Evolutionary conservation across 2,797 vertebrate genomes (phyloP), one percentile per base, ranked within the genome.

Genomic region (Smutsia temminckii): DNA sequence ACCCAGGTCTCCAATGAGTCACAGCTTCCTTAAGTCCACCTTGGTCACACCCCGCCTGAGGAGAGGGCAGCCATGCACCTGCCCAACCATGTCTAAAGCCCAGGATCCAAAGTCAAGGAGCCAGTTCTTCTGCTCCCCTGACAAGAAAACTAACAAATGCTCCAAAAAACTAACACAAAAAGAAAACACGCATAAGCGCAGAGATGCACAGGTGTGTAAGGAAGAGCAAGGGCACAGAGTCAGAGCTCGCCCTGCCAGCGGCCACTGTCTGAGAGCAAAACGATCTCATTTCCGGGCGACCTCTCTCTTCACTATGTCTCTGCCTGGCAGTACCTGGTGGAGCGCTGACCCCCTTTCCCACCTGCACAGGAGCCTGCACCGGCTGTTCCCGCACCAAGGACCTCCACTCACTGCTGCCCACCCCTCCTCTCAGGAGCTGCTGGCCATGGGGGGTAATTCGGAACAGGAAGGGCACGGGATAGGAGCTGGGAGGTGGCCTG

Each of bases 371-470:
- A 80, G 71, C 68, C 37, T 68, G 5, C 2, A 1, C 55, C 20
- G 0, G 0, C 51, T 3, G 6, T 27, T 10, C n/a, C 51, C 55
- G 6, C 2, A 1, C 0, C 2, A 0, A 0, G 46, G 32, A 66
- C 46, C 0, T 4, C 8, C 14, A 2, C 8, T 16, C 12, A 0
- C 12, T n/a, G 21, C 51, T 25, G 55, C 55, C 27, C 34, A n/a
- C 29, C 23, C 69, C 9, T 8, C 25, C n/a, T 27, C 21, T 49
- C 6, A 5, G 46, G 46, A 46, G 46, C 46, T 46, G 10, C 46
- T 46, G 46, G 46, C 46, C 46, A 46, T 46, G 46, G 2, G 46
- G 11, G 5, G 2, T 23, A 5, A 0, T 55, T 57, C 1, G 25
- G 51, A 53, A 96, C 78, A 95, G 97, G 97, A 93, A 63, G 92